phyloP scores from a whole-genome alignment of 2,113 vertebrate genomes.

The Deroptyus accipitrinus region DNA sequence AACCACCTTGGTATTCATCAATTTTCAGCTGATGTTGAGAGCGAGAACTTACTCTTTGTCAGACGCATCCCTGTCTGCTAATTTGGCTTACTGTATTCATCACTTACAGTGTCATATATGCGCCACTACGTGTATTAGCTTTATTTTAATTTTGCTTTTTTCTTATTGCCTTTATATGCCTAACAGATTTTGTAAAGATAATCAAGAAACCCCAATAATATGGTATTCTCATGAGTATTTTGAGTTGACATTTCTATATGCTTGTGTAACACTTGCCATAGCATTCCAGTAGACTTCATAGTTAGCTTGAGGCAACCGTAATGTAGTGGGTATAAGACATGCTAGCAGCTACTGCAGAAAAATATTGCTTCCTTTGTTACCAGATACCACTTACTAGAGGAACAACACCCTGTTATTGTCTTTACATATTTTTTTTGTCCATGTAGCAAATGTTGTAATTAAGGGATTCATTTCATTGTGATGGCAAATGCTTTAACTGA shows the following conservation, averaged over 20 bases:
- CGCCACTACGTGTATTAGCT: neutral
- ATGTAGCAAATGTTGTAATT: neutral
- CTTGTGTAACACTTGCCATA: neutral
- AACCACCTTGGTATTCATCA: neutral
- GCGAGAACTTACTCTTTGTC: neutral
- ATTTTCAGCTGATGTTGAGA: neutral
- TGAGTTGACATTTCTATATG: neutral
- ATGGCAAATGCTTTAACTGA: neutral
- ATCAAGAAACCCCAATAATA: neutral
- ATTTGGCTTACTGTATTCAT: neutral
- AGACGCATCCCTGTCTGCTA: neutral
- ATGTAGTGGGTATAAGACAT: neutral
- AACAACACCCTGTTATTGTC: neutral
- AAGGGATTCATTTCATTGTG: neutral
- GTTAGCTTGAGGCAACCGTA: neutral
- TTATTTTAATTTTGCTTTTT: neutral
- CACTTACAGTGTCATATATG: neutral
- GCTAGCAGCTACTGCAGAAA: neutral
- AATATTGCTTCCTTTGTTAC: neutral
- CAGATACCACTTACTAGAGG: neutral
- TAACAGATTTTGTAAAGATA: neutral
- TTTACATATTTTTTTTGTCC: neutral
- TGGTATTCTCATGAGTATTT: neutral
- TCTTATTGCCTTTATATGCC: neutral
- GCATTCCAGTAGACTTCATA: neutral